A percentile compares a stretch with the other conserved stretches of the same genome.
These are phyloP conservation scores for Parthenolecanium corni DNA, from an alignment of 2,888 invertebrate genomes.

Conservation along the genomic window DNA sequence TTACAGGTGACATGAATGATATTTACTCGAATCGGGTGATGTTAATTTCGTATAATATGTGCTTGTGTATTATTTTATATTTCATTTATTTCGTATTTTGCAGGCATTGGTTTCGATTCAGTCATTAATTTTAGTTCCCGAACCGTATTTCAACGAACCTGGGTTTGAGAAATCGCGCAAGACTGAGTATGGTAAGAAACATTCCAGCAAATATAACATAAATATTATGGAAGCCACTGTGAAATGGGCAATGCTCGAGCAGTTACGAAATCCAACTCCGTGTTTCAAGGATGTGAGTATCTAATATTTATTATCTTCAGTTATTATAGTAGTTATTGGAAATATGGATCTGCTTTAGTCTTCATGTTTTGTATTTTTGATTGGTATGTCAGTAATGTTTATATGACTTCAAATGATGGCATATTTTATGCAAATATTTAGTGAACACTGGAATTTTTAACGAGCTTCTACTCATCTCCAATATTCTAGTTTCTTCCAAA, in stretches of 20 bases:
- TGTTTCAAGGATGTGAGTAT: constrained; percentile 71
- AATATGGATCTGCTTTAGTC: no score
- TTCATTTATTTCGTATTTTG: not conserved
- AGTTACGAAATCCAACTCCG: constrained; percentile 74
- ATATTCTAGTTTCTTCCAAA: no score
- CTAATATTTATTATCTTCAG: not conserved
- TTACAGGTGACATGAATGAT: constrained; percentile 48
- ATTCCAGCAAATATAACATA: constrained; percentile 86
- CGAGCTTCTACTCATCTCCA: no score
- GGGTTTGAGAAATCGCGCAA: constrained; percentile 84
- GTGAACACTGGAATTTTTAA: no score
- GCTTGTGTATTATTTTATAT: not conserved
- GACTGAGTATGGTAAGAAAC: constrained; percentile 74
- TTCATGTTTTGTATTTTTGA: no score
- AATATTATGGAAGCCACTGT: constrained; percentile 90
- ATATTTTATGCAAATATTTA: no score
- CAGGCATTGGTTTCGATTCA: constrained; percentile 85
- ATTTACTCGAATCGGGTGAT: not conserved
- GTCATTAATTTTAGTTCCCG: constrained; percentile 79
- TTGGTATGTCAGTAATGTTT: no score
- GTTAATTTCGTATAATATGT: not conserved
- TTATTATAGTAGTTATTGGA: no score
- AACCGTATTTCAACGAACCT: constrained; percentile 91
- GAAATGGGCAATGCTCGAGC: constrained; percentile 93
- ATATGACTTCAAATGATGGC: no score